phyloP scores from a whole-genome alignment of 2,888 invertebrate species.

The Platerodrilus igneus region DNA sequence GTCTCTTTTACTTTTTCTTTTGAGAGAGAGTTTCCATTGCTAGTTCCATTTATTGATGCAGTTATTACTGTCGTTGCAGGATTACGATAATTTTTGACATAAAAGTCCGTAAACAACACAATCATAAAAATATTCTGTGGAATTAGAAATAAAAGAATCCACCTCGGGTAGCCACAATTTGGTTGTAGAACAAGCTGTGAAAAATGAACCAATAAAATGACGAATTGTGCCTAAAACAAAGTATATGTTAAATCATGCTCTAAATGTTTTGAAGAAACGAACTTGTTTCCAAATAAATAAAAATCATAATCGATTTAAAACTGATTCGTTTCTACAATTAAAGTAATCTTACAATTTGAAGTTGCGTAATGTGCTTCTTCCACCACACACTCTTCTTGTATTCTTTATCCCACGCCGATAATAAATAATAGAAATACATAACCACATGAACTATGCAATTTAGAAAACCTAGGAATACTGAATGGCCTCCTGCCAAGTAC shows the following conservation, averaged over 20 bases:
- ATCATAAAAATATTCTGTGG: conserved; percentile 66
- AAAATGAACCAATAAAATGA: conserved; percentile 56
- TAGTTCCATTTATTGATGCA: too few relatives aligned
- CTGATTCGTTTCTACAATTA: not conserved
- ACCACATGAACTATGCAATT: conserved; percentile 73
- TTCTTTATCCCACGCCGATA: conserved; percentile 66
- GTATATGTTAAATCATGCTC: conserved; percentile 2
- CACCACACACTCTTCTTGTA: conserved; percentile 71
- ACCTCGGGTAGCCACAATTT: conserved; percentile 58
- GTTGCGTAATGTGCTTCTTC: conserved; percentile 80
- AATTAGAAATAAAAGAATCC: conserved; percentile 53
- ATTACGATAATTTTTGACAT: conserved; percentile 62
- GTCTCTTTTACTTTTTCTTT: too few relatives aligned
- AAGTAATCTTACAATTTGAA: conserved; percentile 69
- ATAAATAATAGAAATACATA: conserved; percentile 80
- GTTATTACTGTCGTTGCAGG: too few relatives aligned
- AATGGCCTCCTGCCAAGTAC: conserved; percentile 65
- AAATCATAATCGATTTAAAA: not conserved
- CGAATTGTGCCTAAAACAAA: conserved; percentile 57
- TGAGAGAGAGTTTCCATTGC: too few relatives aligned
- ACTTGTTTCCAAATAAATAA: too few relatives aligned
- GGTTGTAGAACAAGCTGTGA: conserved; percentile 47
- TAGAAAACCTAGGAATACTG: conserved; percentile 58
- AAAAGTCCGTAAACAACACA: conserved; percentile 63
- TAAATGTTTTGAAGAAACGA: too few relatives aligned